Evolutionary conservation across 2,797 vertebrate species (phyloP).

Genomic region (Saxicola maurus): DNA sequence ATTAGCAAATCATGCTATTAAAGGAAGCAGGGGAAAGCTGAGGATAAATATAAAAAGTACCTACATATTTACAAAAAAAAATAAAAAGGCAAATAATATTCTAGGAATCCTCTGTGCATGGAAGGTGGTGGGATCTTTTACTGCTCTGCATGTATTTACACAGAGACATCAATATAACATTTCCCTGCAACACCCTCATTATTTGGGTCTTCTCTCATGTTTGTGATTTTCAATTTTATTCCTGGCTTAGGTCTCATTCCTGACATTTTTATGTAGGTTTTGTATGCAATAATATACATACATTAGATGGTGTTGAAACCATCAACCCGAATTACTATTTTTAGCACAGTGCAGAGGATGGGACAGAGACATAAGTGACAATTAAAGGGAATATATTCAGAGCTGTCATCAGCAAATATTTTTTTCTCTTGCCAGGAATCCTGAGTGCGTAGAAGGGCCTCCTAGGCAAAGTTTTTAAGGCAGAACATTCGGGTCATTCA

Average conservation of each 20-base stretch:
- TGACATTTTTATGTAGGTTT: slow-evolving; percentile 38
- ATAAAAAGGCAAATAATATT: slow-evolving; percentile 9
- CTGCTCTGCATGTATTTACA: slow-evolving; percentile 15
- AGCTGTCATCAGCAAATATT: slow-evolving; percentile 49
- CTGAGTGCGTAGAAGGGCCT: not conserved
- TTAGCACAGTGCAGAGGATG: slow-evolving; percentile 32
- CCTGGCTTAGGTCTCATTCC: slow-evolving; percentile 28
- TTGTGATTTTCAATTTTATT: slow-evolving; percentile 35
- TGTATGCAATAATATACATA: not conserved
- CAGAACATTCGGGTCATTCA: slow-evolving; percentile 3
- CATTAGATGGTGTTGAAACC: slow-evolving; percentile 54
- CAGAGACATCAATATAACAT: not conserved
- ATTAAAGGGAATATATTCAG: slow-evolving; percentile 58
- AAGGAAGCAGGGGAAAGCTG: not conserved
- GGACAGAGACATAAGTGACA: slow-evolving; percentile 46
- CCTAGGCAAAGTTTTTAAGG: slow-evolving; percentile 14
- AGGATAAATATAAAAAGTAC: slow-evolving; percentile 4
- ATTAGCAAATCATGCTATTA: slow-evolving; percentile 8
- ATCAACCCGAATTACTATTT: slow-evolving; percentile 38
- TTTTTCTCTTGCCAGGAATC: slow-evolving; percentile 22
- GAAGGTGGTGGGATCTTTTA: not conserved
- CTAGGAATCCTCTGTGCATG: not conserved
- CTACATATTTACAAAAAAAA: not conserved
- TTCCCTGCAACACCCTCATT: slow-evolving; percentile 13
- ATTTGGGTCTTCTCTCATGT: slow-evolving; percentile 41